A percentile compares a stretch with the other conserved stretches of the same genome.
Conservation (phyloP, 2,113 vertebrate genomes). For the Oreocharis arfaki region DNA sequence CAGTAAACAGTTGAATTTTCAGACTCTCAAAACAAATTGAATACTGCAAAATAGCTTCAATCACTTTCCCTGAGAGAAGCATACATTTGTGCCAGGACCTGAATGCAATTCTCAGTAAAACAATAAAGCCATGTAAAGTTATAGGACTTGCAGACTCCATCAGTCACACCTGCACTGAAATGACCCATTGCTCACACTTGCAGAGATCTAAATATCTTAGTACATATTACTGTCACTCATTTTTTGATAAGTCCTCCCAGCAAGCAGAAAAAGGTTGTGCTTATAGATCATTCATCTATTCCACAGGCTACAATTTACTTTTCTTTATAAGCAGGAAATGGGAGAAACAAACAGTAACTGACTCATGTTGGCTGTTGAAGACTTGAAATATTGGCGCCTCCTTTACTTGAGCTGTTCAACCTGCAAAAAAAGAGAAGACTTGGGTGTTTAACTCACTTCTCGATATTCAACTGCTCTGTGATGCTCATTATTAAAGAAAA, state of each 20-base stretch:
- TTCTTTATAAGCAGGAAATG: neutral
- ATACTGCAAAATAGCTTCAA: neutral
- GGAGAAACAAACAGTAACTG: neutral
- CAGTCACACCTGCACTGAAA: neutral
- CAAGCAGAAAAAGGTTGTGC: neutral
- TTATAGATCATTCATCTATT: neutral
- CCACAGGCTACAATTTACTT: neutral
- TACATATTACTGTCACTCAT: neutral
- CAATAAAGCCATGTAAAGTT: neutral
- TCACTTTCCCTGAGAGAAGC: neutral
- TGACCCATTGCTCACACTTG: neutral
- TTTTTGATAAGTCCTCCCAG: neutral
- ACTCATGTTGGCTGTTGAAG: neutral
- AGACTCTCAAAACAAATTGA: neutral
- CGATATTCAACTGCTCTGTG: neutral
- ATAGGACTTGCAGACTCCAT: neutral
- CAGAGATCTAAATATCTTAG: neutral
- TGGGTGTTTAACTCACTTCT: neutral
- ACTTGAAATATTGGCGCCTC: neutral
- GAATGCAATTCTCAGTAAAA: neutral
- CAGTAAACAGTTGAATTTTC: neutral
- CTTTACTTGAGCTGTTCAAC: neutral
- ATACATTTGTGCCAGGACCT: neutral
- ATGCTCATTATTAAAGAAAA: neutral
- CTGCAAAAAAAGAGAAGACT: neutral